These are phyloP conservation scores for Amphiprion clarkii DNA, from an alignment of 2,797 vertebrate genomes.

Conservation along the genomic window DNA sequence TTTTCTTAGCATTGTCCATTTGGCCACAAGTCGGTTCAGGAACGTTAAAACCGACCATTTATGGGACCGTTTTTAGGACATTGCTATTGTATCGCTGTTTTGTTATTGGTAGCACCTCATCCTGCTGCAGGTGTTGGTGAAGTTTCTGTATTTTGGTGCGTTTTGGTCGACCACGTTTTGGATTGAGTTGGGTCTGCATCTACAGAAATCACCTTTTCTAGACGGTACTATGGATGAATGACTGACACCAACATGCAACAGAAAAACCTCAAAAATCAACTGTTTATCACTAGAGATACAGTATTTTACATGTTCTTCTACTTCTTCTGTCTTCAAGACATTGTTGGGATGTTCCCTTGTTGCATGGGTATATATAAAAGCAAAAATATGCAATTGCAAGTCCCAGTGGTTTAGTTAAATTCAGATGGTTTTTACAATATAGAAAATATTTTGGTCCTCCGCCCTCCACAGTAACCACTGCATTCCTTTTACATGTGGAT, in stretches of 20 bases:
- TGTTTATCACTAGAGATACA: neutral
- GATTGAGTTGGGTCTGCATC: neutral
- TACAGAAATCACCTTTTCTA: neutral
- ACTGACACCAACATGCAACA: neutral
- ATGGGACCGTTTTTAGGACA: neutral
- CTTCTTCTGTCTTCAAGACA: slow-evolving; percentile 2
- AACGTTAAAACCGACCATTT: too few relatives aligned
- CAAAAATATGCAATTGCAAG: slow-evolving; percentile 12
- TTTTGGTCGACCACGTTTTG: neutral
- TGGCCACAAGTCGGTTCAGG: neutral
- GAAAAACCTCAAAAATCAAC: neutral
- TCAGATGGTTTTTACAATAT: slow-evolving; percentile 10
- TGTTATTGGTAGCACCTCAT: neutral
- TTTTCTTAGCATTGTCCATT: too few relatives aligned
- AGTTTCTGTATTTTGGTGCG: neutral
- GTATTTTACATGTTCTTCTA: neutral
- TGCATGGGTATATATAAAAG: neutral
- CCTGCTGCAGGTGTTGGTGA: neutral
- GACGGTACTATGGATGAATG: neutral
- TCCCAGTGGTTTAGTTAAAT: slow-evolving; percentile 29
- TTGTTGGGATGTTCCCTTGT: slow-evolving; percentile 3
- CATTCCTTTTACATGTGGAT: slow-evolving; percentile 23
- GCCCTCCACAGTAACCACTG: slow-evolving; percentile 27
- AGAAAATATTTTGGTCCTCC: slow-evolving; percentile 17
- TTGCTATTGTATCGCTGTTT: neutral